These are phyloP conservation scores for Semnopithecus entellus DNA, from an alignment of 2,113 vertebrate genomes.

Conservation along the genomic window DNA sequence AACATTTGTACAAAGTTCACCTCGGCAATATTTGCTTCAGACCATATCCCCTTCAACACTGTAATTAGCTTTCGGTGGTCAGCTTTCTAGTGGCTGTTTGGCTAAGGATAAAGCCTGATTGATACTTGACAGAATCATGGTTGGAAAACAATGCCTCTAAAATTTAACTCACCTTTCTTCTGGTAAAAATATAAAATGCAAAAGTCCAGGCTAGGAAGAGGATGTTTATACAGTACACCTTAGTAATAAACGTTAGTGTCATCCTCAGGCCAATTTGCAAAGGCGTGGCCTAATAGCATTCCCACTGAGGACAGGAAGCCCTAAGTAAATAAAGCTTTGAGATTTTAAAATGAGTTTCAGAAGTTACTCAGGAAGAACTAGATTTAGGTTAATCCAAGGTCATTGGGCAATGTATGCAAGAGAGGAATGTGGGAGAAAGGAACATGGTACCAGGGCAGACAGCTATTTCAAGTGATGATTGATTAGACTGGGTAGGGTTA, in stretches of 20 bases:
- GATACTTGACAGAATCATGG: background rate
- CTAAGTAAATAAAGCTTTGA: slow-evolving; percentile 4
- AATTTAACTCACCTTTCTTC: background rate
- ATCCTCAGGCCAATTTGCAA: background rate
- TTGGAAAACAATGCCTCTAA: slow-evolving; percentile 38
- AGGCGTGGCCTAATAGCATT: background rate
- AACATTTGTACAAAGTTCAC: background rate
- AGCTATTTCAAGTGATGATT: background rate
- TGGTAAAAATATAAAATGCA: background rate
- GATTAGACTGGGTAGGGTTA: background rate
- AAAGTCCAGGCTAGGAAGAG: slow-evolving; percentile 4
- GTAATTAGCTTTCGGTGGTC: background rate
- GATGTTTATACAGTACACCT: background rate
- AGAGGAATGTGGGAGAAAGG: background rate
- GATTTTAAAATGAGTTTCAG: slow-evolving; percentile 28
- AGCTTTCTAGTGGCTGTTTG: background rate
- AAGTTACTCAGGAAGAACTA: background rate
- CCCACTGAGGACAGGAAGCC: slow-evolving; percentile 1
- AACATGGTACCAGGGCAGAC: background rate
- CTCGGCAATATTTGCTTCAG: background rate
- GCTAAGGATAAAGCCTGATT: slow-evolving; percentile 2
- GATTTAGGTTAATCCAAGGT: background rate
- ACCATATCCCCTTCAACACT: background rate
- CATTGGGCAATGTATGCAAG: background rate
- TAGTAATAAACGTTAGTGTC: background rate